A percentile compares a stretch with the other conserved stretches of the same genome.
Evolutionary conservation across 2,113 vertebrate genomes (phyloP).

Genomic region (Saccopteryx bilineata): DNA sequence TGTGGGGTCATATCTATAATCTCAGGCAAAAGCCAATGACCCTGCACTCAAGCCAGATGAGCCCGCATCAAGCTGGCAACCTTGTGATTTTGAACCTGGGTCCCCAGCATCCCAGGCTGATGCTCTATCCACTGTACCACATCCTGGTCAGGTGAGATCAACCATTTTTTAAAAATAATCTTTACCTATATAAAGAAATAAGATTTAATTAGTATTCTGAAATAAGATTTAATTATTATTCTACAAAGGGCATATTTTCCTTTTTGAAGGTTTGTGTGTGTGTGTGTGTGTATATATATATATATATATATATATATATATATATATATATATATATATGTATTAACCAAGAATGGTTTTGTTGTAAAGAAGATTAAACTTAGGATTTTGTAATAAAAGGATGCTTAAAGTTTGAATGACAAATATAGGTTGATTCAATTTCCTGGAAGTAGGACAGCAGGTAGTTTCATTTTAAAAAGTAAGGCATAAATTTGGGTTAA

Average conservation of each 20-base stretch:
- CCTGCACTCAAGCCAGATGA: too few species aligned
- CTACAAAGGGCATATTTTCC: background rate
- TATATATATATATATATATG: background rate
- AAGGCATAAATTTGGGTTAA: background rate
- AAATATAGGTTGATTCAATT: background rate
- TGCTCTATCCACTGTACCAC: too few species aligned
- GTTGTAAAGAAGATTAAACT: background rate
- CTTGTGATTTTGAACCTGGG: too few species aligned
- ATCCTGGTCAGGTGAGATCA: background rate
- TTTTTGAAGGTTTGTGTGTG: background rate
- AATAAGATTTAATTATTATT: background rate
- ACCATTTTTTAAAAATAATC: background rate
- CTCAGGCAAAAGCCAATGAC: too few species aligned
- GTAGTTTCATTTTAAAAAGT: background rate
- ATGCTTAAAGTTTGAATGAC: background rate
- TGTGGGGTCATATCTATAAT: too few species aligned
- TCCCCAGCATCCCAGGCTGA: too few species aligned
- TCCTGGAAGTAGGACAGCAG: background rate
- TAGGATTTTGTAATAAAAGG: background rate
- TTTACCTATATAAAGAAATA: background rate
- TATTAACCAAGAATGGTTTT: background rate
- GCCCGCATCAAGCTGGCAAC: too few species aligned
- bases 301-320: too few species aligned
- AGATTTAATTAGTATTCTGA: background rate
- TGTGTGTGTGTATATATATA: too few species aligned